Percentiles rank a stretch among this genome's conserved stretches.
Evolutionary conservation across 2,113 vertebrate species (phyloP).

Genomic region (Poeciliopsis prolifica): DNA sequence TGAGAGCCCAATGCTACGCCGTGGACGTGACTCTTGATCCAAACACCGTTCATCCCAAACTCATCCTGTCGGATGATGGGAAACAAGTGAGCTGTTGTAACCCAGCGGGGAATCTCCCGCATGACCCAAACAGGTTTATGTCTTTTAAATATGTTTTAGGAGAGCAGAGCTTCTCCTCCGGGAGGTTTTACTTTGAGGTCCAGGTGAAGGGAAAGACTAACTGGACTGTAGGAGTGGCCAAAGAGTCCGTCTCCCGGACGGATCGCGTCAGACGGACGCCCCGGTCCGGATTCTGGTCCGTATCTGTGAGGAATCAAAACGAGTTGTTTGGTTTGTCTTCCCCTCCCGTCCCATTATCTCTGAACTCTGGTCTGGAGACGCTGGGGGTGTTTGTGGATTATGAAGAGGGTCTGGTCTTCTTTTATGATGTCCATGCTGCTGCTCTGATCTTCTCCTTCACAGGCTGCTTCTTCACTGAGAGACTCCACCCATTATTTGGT

Average conservation of each 20-base stretch:
- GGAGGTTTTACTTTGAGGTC: slow-evolving; percentile 31
- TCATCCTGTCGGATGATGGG: slow-evolving; percentile 2
- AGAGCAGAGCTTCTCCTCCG: slow-evolving; percentile 1
- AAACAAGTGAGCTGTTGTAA: neutral
- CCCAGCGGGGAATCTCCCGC: rapidly evolving
- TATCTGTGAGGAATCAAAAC: neutral
- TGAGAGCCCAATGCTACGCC: neutral
- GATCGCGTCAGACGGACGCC: neutral
- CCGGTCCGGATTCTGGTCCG: slow-evolving; percentile 6
- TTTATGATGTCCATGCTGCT: slow-evolving; percentile 10
- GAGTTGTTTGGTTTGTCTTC: neutral
- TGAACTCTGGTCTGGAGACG: neutral
- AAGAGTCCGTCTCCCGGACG: slow-evolving; percentile 1
- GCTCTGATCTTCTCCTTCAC: neutral
- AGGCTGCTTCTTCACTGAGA: slow-evolving; percentile 9
- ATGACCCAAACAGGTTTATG: neutral
- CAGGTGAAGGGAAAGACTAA: slow-evolving; percentile 1
- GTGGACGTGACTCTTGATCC: slow-evolving; percentile 16
- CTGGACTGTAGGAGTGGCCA: slow-evolving; percentile 23
- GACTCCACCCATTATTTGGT: neutral
- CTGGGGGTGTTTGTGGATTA: slow-evolving; percentile 35
- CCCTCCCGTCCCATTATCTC: neutral
- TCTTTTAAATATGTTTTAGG: neutral
- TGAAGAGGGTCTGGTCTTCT: slow-evolving; percentile 4
- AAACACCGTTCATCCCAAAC: neutral